These are phyloP conservation scores for Chaetodon auriga DNA, from an alignment of 2,113 vertebrate species.

Conservation along the genomic window DNA sequence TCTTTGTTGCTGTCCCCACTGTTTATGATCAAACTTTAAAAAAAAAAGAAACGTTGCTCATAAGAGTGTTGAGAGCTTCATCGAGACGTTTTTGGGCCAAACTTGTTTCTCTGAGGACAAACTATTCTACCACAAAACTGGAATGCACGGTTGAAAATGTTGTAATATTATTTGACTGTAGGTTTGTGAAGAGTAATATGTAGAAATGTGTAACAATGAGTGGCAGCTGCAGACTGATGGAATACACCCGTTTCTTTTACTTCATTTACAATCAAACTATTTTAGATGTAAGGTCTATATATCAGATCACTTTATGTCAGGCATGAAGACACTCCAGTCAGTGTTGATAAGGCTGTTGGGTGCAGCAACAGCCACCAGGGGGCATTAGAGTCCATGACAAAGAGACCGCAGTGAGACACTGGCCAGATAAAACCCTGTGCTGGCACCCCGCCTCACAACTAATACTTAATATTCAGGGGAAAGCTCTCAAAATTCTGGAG, in stretches of 20 bases:
- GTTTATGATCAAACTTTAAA: not conserved
- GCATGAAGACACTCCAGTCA: not conserved
- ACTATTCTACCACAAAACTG: not conserved
- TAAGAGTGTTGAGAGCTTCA: not conserved
- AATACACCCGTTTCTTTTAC: not conserved
- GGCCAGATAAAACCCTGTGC: slow-evolving; percentile 13
- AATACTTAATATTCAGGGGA: not conserved
- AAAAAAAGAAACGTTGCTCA: not conserved
- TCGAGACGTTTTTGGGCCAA: not conserved
- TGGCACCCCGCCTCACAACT: not conserved
- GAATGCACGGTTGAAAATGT: no score
- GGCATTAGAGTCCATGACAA: slow-evolving; percentile 75
- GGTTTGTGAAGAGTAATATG: not conserved
- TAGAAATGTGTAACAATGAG: not conserved
- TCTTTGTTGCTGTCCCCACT: not conserved
- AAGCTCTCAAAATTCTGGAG: not conserved
- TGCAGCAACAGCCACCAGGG: slow-evolving; percentile 73
- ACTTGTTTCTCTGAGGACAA: not conserved
- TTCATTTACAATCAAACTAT: not conserved
- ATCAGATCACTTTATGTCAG: not conserved
- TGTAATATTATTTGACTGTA: not conserved
- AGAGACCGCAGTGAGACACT: not conserved
- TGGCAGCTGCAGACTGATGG: not conserved
- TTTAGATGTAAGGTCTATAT: not conserved
- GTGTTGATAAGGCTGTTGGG: not conserved